Conservation (phyloP, 2,888 invertebrate species). For the Oligia strigilis region DNA sequence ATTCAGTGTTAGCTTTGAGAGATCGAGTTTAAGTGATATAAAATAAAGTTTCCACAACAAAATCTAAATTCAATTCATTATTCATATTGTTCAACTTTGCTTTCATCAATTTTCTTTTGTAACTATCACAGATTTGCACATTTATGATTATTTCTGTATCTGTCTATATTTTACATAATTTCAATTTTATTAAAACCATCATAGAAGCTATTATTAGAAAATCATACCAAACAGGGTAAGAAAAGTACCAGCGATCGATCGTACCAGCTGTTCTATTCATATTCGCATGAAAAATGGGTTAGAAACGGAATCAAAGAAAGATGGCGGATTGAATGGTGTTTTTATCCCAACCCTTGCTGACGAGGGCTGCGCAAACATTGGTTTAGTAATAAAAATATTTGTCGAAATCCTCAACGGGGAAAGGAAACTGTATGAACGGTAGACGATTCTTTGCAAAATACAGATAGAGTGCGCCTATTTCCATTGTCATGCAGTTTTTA, state of each 20-base stretch:
- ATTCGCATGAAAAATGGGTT: conserved; percentile 79
- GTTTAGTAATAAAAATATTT: conserved; percentile 90
- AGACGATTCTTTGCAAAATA: conserved; percentile 81
- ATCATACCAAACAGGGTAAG: conserved; percentile 72
- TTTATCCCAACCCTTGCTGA: conserved; percentile 85
- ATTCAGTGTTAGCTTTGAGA: conserved; percentile 38
- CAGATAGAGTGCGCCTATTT: conserved; percentile 77
- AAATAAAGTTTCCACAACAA: conserved; percentile 13
- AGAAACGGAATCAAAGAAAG: conserved; percentile 82
- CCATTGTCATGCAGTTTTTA: conserved; percentile 87
- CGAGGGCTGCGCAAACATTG: conserved; percentile 88
- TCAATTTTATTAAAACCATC: not conserved
- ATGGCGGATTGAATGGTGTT: conserved; percentile 81
- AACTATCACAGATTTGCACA: not conserved
- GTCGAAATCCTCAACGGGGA: conserved; percentile 82
- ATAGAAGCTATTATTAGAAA: conserved; percentile 61
- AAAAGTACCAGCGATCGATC: conserved; percentile 75
- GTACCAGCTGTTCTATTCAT: conserved; percentile 82
- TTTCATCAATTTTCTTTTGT: conserved; percentile 3
- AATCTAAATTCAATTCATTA: conserved; percentile 16
- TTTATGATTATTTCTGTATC: not conserved
- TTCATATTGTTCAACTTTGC: conserved; percentile 9
- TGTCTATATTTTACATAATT: not conserved
- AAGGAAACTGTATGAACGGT: conserved; percentile 75
- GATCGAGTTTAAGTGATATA: conserved; percentile 5